Evolutionary conservation across 2,888 invertebrate species (phyloP).

Genomic region (Lordiphosa fenestrarum): DNA sequence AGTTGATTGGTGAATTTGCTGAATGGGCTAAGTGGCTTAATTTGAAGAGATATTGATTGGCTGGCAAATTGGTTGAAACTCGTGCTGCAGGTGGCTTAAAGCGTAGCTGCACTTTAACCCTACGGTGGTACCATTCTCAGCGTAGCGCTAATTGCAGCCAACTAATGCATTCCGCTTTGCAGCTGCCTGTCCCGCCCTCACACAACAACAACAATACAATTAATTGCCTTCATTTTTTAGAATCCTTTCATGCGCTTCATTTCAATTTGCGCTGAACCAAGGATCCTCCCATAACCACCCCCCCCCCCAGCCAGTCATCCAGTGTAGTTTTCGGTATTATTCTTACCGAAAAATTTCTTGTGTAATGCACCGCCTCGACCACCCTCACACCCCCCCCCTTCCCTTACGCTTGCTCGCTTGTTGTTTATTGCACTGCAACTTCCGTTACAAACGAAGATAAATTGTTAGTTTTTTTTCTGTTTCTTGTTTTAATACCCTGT

Average conservation of each 20-base stretch:
- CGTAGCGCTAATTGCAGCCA: constrained; percentile 9
- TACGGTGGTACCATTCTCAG: not conserved
- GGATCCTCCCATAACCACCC: too few species aligned
- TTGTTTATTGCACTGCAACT: constrained; percentile 72
- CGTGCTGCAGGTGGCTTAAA: not conserved
- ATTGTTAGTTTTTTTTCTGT: constrained; percentile 52
- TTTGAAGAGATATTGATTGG: constrained; percentile 16
- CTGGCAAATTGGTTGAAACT: constrained; percentile 5
- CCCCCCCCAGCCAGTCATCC: not conserved
- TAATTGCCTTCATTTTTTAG: constrained; percentile 17
- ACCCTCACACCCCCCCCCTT: constrained; percentile 18
- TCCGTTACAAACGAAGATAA: constrained; percentile 71
- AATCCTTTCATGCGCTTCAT: constrained; percentile 10
- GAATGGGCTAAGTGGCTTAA: constrained; percentile 19
- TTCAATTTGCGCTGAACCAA: constrained; percentile 7
- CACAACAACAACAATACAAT: constrained; percentile 9
- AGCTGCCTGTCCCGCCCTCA: not conserved
- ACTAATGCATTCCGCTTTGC: constrained; percentile 9
- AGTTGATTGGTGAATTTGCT: constrained; percentile 1
- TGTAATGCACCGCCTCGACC: constrained; percentile 5
- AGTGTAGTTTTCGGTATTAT: not conserved
- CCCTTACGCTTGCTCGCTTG: constrained; percentile 23
- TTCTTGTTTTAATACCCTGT: constrained; percentile 4
- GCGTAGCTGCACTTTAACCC: not conserved
- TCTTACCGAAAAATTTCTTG: constrained; percentile 5